Evolutionary conservation across 2,113 vertebrate species (phyloP).

Genomic region (Rhinolophus sinicus): DNA sequence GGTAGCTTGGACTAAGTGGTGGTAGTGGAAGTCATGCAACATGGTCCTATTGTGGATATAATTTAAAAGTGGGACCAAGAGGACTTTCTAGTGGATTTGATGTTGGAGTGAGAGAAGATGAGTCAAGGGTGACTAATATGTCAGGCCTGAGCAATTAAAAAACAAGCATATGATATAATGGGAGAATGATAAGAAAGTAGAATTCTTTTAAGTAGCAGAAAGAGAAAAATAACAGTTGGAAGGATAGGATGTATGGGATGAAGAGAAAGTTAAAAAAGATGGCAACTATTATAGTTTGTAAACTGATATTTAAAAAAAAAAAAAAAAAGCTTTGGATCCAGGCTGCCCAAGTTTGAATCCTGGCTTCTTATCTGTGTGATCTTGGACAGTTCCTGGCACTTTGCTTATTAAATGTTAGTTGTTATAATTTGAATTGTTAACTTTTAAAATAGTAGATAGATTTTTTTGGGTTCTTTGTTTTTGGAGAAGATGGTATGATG

Average conservation of each 20-base stretch:
- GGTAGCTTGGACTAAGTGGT: not conserved
- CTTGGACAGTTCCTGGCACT: not conserved
- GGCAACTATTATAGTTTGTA: not conserved
- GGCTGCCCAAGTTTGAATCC: not conserved
- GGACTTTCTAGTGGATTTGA: not conserved
- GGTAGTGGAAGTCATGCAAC: not conserved
- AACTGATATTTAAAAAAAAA: not conserved
- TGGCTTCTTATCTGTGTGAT: not conserved
- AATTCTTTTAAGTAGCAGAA: not conserved
- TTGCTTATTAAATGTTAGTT: constrained; percentile 27
- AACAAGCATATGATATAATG: not conserved
- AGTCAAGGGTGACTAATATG: not conserved
- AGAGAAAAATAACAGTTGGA: not conserved
- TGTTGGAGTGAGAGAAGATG: not conserved
- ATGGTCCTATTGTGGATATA: not conserved
- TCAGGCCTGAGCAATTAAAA: not conserved
- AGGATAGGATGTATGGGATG: not conserved
- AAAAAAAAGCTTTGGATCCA: not conserved
- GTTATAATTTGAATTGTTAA: not conserved
- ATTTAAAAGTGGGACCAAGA: not conserved
- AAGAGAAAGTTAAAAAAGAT: not conserved
- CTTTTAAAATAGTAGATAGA: not conserved
- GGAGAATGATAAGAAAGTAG: not conserved
- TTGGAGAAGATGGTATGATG: not conserved
- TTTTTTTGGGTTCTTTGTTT: constrained; percentile 26